Evolutionary conservation across 2,113 vertebrate genomes (phyloP), one percentile per base, ranked within the genome.

Genomic region (Gobiocypris rarus): DNA sequence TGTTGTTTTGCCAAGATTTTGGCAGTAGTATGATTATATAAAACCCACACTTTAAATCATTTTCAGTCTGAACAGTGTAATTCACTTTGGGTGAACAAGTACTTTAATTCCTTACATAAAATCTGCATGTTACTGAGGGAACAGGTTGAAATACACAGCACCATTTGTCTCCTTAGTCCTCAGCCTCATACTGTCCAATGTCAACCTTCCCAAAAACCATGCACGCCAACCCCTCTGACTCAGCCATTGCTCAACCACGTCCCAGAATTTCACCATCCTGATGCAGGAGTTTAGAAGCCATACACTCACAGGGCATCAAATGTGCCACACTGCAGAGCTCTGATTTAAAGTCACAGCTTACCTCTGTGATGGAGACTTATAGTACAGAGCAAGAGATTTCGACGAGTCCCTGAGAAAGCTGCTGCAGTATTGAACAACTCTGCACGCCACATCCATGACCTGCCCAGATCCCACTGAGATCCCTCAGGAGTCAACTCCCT

Each of bases 341-440:
- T 31, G 59, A 67, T 67, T 63, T 67, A 52, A 67, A 80, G 45
- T 80, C 77, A 80, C 77, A 80, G 59, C 77, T 65, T 48, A 80
- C 59, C 59, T 80, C 78, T 67, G 41, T 80, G 77, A 67, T 63
- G 43, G 59, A 31, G 17, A 26, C 59, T 80, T 80, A 80, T 17
- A 50, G 24, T 19, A 61, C 6, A 80, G 41, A 80, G 78, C 19
- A 50, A 31, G 17, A 79, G 52, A 77, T 74, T 74, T 50, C 7
- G 0, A 48, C 1, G 15, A 43, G 38, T 79, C 38, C 76, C 58
- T 43, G 4, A 19, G 58, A 79, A 79, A 45, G 3, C 14, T 63
- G 38, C 24, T 45, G 56, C 34, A 61, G 24, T 10, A 45, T n/a
- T 78, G 14, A 61, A 78, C 38, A 26, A 45, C 34, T 78, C 56